phyloP scores from a whole-genome alignment of 2,888 invertebrate species.

The Tipula lateralis region DNA sequence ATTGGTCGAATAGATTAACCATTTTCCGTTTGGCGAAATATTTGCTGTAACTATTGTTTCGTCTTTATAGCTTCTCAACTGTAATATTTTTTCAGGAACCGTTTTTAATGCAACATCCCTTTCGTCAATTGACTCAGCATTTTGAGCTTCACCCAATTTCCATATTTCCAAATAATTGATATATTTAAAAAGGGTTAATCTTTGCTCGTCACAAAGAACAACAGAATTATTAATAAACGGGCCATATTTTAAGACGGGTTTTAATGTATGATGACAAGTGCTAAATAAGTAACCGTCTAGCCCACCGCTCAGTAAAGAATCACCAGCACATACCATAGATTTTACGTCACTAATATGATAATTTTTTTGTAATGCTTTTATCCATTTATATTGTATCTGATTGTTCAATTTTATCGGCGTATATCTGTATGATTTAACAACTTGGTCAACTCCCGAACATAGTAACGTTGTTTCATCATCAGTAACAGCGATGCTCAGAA shows the following conservation, averaged over 20 bases:
- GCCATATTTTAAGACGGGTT: slow-evolving; percentile 63
- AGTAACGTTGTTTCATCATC: slow-evolving; percentile 65
- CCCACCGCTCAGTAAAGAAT: slow-evolving; percentile 71
- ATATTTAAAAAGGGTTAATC: slow-evolving; percentile 58
- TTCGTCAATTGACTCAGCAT: slow-evolving; percentile 38
- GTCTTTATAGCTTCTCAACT: slow-evolving; percentile 59
- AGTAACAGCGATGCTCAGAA: slow-evolving; percentile 67
- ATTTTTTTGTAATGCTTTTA: slow-evolving; percentile 70
- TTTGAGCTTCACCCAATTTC: slow-evolving; percentile 53
- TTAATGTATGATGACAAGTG: slow-evolving; percentile 59
- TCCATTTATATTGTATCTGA: slow-evolving; percentile 62
- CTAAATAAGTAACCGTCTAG: slow-evolving; percentile 71
- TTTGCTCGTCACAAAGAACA: slow-evolving; percentile 53
- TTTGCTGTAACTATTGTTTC: slow-evolving; percentile 66
- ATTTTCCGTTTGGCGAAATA: slow-evolving; percentile 65
- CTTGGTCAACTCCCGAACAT: slow-evolving; percentile 79
- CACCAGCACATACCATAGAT: slow-evolving; percentile 58
- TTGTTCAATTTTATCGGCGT: slow-evolving; percentile 56
- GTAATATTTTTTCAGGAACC: slow-evolving; percentile 63
- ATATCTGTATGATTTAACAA: slow-evolving; percentile 68
- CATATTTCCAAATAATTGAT: slow-evolving; percentile 60
- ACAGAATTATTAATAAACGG: slow-evolving; percentile 63
- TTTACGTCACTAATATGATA: slow-evolving; percentile 87
- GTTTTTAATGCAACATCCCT: slow-evolving; percentile 35
- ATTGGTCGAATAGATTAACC: slow-evolving; percentile 71